Base-by-base conservation (phyloP, 2,113 vertebrate species). In the Axis porcinus region DNA sequence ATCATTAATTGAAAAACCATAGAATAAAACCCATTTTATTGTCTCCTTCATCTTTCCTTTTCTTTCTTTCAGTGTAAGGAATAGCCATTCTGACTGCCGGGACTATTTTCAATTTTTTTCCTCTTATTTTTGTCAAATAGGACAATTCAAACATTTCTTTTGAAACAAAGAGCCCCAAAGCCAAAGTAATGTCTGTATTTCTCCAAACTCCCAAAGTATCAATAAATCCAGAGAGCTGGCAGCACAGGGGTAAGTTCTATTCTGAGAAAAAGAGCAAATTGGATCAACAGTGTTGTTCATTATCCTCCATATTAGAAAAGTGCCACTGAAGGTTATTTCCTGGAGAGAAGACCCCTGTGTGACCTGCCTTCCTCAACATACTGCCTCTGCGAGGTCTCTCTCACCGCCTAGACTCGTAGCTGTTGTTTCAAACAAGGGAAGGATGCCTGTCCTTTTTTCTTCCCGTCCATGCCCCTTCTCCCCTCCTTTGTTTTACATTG, bases 291-390 rank as follows among this genome's bases (percentile, higher is more conserved):
- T 94, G 86, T 67, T 96, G 95, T 90, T 97, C 98, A 97, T 98
- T 98, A 97, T 93, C 97, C 96, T 95, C 95, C 96, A 88, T 89
- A 97, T 97, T 95, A 95, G 98, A 97, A 96, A 97, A 50, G 54
- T 43, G 95, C 76, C 57, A 36, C 87, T n/a, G 76, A 67, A 57
- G 86, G 96, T 54, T 90, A 83, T 98, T 98, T 98, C 96, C 97
- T 97, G 58, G 86, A 96, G 96, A 83, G 74, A 57, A 95, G 97
- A 97, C 97, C 97, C 95, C 93, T 95, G 79, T 14, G 83, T 98
- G 98, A 98, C 98, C 97, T 85, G 93, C 93, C 79, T 92, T 94
- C 79, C 64, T 84, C 58, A 11, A 64, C 50, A 12, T 25, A 4
- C 67, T 27, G 91, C 64, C 87, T 82, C 58, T 5, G 13, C 15